Evolutionary conservation across 2,888 invertebrate species (phyloP).

Genomic region (Himalopsyche kuldschensis): DNA sequence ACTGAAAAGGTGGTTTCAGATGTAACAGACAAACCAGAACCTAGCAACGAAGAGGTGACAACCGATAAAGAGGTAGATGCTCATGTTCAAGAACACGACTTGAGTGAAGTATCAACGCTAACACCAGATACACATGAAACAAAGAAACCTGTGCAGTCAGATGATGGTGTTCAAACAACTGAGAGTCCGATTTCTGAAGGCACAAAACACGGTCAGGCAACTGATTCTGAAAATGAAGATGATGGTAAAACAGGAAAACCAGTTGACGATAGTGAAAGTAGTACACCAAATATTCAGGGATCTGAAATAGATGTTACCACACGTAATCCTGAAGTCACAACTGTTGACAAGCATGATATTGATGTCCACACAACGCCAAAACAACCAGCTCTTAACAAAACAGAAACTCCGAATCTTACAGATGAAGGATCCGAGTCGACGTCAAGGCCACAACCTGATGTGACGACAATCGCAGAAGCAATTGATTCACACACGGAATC

Average conservation of each 20-base stretch:
- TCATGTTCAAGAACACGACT: background rate
- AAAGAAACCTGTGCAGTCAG: background rate
- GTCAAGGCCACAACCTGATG: background rate
- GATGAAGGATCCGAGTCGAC: background rate
- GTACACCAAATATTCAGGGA: background rate
- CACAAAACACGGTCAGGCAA: background rate
- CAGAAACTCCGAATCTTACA: background rate
- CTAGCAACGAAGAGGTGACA: conserved; percentile 7
- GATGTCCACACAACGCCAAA: conserved; percentile 13
- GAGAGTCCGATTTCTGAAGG: background rate
- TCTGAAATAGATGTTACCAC: conserved; percentile 29
- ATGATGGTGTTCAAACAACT: conserved; percentile 3
- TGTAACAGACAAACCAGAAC: conserved; percentile 24
- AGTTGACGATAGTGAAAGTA: background rate
- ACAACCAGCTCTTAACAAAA: conserved; percentile 3
- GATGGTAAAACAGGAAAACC: conserved; percentile 10
- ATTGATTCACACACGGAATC: conserved; percentile 1
- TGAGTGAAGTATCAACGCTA: conserved; percentile 15
- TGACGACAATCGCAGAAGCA: background rate
- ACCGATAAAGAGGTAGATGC: background rate
- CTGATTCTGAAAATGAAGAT: conserved; percentile 1
- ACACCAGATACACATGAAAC: conserved; percentile 20
- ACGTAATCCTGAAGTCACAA: conserved; percentile 21
- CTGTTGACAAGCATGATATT: conserved; percentile 5
- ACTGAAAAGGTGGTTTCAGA: background rate